These are phyloP conservation scores for Brachionus sp. DNA, from an alignment of 1,140 invertebrate species.

Conservation along the genomic window DNA sequence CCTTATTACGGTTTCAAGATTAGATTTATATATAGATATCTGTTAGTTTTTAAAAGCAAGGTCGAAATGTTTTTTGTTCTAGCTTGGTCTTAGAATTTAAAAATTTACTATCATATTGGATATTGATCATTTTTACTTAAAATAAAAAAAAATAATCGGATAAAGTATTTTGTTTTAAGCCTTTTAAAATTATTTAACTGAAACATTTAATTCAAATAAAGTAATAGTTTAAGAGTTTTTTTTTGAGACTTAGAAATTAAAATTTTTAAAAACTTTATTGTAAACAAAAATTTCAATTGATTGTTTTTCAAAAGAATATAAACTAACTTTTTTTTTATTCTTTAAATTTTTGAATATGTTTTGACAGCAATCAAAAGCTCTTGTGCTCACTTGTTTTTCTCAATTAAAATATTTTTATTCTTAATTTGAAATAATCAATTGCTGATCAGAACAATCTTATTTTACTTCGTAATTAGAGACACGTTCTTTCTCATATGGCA, in stretches of 20 bases:
- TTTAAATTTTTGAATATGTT: not conserved
- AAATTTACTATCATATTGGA: no score
- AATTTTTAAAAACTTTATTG: not conserved
- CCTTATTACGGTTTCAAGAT: not conserved
- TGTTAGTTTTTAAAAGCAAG: not conserved
- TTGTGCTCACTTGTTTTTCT: not conserved
- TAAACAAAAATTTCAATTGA: not conserved
- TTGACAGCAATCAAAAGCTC: not conserved
- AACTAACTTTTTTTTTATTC: not conserved
- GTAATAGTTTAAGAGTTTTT: not conserved
- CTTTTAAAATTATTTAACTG: not conserved
- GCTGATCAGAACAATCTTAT: not conserved
- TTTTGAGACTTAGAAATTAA: not conserved
- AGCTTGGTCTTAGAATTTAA: no score
- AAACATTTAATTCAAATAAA: not conserved
- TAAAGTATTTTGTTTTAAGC: not conserved
- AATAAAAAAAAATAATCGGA: no score
- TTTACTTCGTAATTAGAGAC: not conserved
- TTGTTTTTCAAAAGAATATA: not conserved
- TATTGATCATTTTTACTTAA: no score
- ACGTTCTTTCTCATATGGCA: not conserved
- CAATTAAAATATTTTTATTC: not conserved
- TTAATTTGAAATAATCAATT: no score
- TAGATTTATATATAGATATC: no score
- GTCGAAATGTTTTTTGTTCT: not conserved